Percentiles rank a stretch among this genome's conserved stretches.
These are phyloP conservation scores for Caenorhabditis becei DNA, from an alignment of 2,888 invertebrate species.

Conservation along the genomic window DNA sequence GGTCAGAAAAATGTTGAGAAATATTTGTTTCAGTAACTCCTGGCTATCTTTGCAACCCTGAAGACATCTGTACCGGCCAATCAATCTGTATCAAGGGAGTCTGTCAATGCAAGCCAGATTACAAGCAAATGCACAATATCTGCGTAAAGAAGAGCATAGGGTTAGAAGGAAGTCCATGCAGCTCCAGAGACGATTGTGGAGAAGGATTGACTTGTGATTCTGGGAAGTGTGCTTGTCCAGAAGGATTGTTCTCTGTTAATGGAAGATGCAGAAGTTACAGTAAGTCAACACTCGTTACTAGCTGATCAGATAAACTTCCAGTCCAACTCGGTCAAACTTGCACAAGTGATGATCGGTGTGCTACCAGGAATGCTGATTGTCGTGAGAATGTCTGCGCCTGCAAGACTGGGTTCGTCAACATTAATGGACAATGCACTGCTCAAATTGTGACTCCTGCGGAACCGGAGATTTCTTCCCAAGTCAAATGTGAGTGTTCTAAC, in stretches of 20 bases:
- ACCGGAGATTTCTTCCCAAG: conserved; percentile 56
- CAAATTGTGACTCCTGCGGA: conserved; percentile 45
- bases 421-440: conserved; percentile 48
- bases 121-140: conserved; percentile 54
- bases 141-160: conserved; percentile 57
- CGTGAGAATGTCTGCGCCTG: conserved; percentile 64
- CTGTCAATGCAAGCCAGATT: conserved; percentile 71
- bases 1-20: neutral
- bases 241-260: conserved; percentile 54
- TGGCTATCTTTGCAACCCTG: conserved; percentile 66
- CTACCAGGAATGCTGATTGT: conserved; percentile 47
- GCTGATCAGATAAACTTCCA: conserved; percentile 15
- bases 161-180: conserved; percentile 55
- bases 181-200: conserved; percentile 68
- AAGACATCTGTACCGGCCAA: conserved; percentile 72
- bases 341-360: conserved; percentile 50
- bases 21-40: conserved; percentile 61
- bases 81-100: conserved; percentile 77
- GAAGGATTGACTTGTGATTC: conserved; percentile 71
- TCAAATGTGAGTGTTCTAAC: conserved; percentile 53
- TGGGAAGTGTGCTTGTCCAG: conserved; percentile 74
- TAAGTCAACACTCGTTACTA: conserved; percentile 15
- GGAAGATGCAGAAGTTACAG: conserved; percentile 57
- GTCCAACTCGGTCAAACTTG: conserved; percentile 58
- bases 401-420: conserved; percentile 36